A percentile compares a stretch with the other conserved stretches of the same genome.
These are phyloP conservation scores for Epicampocera succincta DNA, from an alignment of 2,888 invertebrate genomes.

Conservation along the genomic window DNA sequence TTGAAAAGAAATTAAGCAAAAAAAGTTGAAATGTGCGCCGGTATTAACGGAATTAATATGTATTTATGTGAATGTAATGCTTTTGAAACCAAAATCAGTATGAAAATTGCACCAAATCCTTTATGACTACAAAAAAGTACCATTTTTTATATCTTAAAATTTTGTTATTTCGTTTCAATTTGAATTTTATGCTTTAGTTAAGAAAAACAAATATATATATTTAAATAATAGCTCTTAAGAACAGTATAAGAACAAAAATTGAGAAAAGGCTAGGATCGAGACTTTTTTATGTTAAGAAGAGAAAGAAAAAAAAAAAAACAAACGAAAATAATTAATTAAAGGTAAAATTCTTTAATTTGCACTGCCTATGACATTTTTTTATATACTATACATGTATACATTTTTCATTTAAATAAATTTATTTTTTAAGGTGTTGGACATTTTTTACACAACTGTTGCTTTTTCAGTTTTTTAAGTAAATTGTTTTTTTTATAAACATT, in stretches of 20 bases:
- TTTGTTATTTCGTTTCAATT: slow-evolving; percentile 35
- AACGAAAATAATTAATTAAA: slow-evolving; percentile 16
- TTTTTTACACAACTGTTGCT: slow-evolving; percentile 37
- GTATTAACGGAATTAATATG: slow-evolving; percentile 49
- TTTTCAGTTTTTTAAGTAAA: slow-evolving; percentile 15
- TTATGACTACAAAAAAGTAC: slow-evolving; percentile 56
- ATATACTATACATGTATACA: slow-evolving; percentile 7
- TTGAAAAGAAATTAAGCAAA: too few relatives aligned
- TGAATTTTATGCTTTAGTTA: slow-evolving; percentile 5
- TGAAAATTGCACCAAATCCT: slow-evolving; percentile 77
- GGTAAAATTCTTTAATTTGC: slow-evolving; percentile 69
- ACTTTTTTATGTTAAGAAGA: slow-evolving; percentile 37
- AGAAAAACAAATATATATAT: background rate
- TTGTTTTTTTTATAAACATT: slow-evolving; percentile 64
- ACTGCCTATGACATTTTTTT: slow-evolving; percentile 65
- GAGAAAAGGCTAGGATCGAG: slow-evolving; percentile 62
- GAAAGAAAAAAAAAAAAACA: background rate
- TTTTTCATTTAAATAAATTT: slow-evolving; percentile 35
- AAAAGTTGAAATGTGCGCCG: too few relatives aligned
- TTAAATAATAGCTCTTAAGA: slow-evolving; percentile 38
- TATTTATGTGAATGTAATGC: slow-evolving; percentile 71
- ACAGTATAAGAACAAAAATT: background rate
- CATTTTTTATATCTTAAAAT: slow-evolving; percentile 48
- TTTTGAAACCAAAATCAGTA: slow-evolving; percentile 66
- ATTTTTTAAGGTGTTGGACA: slow-evolving; percentile 58